Evolutionary conservation across 2,888 invertebrate genomes (phyloP).

Genomic region (Rhopalosiphum nymphaeae): DNA sequence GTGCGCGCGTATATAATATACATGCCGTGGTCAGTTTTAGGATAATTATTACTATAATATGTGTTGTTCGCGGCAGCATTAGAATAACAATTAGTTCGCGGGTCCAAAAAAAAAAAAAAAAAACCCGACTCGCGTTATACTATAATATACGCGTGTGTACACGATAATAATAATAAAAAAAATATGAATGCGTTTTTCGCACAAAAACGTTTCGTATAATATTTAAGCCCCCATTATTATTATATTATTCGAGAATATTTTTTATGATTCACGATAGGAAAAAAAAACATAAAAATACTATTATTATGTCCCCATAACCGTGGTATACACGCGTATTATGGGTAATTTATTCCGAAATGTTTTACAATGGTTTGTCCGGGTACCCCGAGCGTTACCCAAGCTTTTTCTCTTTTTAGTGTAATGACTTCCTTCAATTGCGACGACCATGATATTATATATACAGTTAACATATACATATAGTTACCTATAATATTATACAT

Average conservation of each 20-base stretch:
- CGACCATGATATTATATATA: not conserved
- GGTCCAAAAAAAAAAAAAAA: not conserved
- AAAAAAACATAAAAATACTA: not conserved
- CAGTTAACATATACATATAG: not conserved
- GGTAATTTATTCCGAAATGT: conserved; percentile 42
- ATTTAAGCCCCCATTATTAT: conserved; percentile 6
- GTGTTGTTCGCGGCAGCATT: not conserved
- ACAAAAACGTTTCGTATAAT: not conserved
- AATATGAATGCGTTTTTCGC: conserved; percentile 4
- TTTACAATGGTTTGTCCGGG: conserved; percentile 11
- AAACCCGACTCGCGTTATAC: not conserved
- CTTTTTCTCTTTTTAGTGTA: not conserved
- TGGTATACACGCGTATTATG: not conserved
- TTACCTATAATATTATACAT: not conserved
- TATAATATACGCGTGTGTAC: not conserved
- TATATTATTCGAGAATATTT: conserved; percentile 24
- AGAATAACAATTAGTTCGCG: conserved; percentile 27
- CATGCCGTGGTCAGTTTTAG: not conserved
- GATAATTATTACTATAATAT: not conserved
- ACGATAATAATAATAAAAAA: conserved; percentile 8
- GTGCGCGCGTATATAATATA: not conserved
- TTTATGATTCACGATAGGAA: not conserved
- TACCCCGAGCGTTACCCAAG: not conserved
- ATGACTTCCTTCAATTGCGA: conserved; percentile 18
- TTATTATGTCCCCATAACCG: not conserved